Percentiles rank a stretch among this genome's conserved stretches.
phyloP scores from a whole-genome alignment of 23 tunicate species.

The Diplosoma virens region DNA sequence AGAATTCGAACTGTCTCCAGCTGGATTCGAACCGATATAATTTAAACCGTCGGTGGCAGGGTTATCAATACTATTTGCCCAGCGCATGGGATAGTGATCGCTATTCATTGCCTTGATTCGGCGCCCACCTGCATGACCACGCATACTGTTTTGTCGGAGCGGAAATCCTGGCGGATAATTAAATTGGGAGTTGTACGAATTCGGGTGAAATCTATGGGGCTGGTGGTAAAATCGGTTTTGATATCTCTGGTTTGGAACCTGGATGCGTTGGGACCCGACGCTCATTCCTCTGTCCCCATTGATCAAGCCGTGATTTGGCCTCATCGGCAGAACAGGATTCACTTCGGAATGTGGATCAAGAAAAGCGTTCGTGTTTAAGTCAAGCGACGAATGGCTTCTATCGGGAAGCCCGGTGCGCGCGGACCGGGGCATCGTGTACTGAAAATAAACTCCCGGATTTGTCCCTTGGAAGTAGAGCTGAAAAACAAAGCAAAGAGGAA shows the following conservation, averaged over 20 bases:
- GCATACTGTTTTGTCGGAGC: background rate
- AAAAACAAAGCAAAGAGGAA: conserved; percentile 7
- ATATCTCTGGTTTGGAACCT: too few relatives aligned
- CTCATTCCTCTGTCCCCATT: too few relatives aligned
- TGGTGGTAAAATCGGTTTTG: background rate
- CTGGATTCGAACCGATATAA: too few relatives aligned
- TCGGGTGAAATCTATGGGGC: background rate
- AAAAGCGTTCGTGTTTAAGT: too few relatives aligned
- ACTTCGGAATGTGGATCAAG: too few relatives aligned
- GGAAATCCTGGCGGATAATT: background rate
- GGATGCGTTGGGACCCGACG: too few relatives aligned
- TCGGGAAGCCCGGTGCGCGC: too few relatives aligned
- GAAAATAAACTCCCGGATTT: conserved; percentile 60
- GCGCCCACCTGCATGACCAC: background rate
- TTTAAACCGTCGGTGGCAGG: too few relatives aligned
- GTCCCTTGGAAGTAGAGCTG: conserved; percentile 51
- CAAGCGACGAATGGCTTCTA: too few relatives aligned
- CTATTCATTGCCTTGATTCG: background rate
- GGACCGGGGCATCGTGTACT: conserved; percentile 30
- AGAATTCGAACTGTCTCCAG: conserved; percentile 7
- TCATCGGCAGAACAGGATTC: too few relatives aligned
- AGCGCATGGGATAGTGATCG: background rate
- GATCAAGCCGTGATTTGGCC: too few relatives aligned
- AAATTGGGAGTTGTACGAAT: background rate
- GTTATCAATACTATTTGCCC: too few relatives aligned